A percentile compares a stretch with the other conserved stretches of the same genome.
Conservation (phyloP, 1,140 invertebrate genomes). For the Psilanteris sp. region DNA sequence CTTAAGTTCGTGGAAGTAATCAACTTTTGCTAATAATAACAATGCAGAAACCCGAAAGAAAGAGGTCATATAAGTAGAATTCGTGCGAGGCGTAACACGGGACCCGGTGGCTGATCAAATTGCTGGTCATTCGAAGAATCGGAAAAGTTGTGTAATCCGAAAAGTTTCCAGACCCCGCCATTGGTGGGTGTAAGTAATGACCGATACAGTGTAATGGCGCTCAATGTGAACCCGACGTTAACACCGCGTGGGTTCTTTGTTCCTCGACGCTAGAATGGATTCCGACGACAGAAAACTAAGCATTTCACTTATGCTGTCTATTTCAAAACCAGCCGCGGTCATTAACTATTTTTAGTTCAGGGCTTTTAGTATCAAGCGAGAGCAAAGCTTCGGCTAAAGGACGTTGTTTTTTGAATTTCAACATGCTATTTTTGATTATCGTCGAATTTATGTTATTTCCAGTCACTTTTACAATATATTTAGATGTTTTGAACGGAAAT, state of each 20-base stretch:
- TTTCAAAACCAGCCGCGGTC: constrained; percentile 49
- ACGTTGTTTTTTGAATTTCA: constrained; percentile 26
- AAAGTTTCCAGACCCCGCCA: constrained; percentile 65
- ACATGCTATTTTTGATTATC: constrained; percentile 33
- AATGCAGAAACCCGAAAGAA: constrained; percentile 5
- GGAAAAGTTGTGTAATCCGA: constrained; percentile 74
- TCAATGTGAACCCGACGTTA: constrained; percentile 47
- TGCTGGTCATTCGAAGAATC: constrained; percentile 72
- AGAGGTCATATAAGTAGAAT: constrained; percentile 21
- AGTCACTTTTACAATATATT: constrained; percentile 52
- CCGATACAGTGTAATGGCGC: constrained; percentile 68
- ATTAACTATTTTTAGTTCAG: constrained; percentile 57
- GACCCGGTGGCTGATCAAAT: constrained; percentile 64
- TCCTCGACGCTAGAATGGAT: constrained; percentile 29
- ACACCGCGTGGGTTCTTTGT: constrained; percentile 57
- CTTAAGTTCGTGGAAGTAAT: constrained; percentile 5
- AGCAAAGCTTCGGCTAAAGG: constrained; percentile 10
- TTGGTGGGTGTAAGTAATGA: constrained; percentile 68
- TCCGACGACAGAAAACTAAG: constrained; percentile 48
- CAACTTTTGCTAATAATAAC: constrained; percentile 26
- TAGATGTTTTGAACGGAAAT: constrained; percentile 50
- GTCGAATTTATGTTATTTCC: constrained; percentile 35
- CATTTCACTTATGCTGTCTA: constrained; percentile 60
- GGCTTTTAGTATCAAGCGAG: constrained; percentile 7
- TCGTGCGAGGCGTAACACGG: constrained; percentile 14